These are phyloP conservation scores for Tenebrio molitor DNA, from an alignment of 1,140 invertebrate species.

Conservation along the genomic window DNA sequence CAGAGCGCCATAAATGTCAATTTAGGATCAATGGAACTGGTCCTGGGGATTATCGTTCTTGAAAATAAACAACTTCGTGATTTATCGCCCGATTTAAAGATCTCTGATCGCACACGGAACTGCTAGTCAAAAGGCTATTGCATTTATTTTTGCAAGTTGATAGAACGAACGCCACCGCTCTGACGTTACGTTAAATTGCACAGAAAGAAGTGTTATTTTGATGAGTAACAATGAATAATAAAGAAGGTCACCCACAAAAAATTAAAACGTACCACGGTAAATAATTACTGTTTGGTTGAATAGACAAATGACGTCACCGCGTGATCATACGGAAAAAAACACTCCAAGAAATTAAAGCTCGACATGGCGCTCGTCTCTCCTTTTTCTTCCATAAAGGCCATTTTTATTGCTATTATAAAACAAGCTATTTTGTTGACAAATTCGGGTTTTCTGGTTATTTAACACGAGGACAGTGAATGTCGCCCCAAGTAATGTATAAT, in stretches of 20 bases:
- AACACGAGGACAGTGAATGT: slow-evolving; percentile 4
- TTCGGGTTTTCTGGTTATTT: slow-evolving; percentile 4
- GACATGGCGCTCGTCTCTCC: background rate
- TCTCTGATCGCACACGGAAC: background rate
- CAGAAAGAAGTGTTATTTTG: no score
- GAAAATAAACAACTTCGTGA: slow-evolving; percentile 4
- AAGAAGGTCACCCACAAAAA: no score
- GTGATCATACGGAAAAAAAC: background rate
- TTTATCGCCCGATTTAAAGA: slow-evolving; percentile 8
- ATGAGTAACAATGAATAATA: background rate
- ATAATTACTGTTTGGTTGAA: no score
- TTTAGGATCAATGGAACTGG: slow-evolving; percentile 7
- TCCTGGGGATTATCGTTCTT: background rate
- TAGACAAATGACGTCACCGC: no score
- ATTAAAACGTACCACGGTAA: no score
- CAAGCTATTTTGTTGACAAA: slow-evolving; percentile 8
- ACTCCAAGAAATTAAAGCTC: background rate
- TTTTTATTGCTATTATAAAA: slow-evolving; percentile 12
- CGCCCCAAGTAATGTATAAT: background rate
- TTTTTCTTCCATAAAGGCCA: slow-evolving; percentile 1
- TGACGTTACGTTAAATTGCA: no score
- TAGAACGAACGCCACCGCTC: background rate
- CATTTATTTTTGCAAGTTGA: background rate
- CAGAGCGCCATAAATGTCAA: background rate
- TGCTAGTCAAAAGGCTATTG: background rate